A percentile compares a stretch with the other conserved stretches of the same genome.
Evolutionary conservation across 2,113 vertebrate species (phyloP).

Genomic region (Oncorhynchus mykiss): DNA sequence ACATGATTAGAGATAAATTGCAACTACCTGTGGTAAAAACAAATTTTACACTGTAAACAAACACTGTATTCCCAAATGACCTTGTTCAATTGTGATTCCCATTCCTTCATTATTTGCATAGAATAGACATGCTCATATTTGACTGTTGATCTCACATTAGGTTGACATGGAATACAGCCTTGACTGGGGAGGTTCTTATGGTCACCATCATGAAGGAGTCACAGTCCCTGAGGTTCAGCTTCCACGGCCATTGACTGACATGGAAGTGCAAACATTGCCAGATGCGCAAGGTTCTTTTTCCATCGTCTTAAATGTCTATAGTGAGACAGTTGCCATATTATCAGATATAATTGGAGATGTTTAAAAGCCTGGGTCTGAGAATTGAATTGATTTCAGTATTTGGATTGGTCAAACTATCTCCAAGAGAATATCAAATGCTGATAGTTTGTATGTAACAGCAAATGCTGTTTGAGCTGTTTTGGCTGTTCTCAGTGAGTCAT

Average conservation of each 20-base stretch:
- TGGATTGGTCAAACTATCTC: no score
- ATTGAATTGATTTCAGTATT: no score
- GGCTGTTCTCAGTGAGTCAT: not conserved
- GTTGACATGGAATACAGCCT: not conserved
- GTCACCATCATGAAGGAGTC: not conserved
- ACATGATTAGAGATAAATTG: no score
- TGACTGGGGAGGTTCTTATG: not conserved
- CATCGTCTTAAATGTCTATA: not conserved
- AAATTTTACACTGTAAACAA: no score
- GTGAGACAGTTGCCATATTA: not conserved
- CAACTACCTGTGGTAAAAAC: no score
- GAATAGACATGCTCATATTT: not conserved
- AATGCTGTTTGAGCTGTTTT: no score
- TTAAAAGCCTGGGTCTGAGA: not conserved
- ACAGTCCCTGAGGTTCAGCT: not conserved
- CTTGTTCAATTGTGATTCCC: not conserved
- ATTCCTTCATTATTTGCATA: not conserved
- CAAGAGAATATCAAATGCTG: no score
- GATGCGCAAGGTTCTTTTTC: not conserved
- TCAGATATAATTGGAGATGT: constrained; percentile 1
- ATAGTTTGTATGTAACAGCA: no score
- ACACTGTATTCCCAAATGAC: no score
- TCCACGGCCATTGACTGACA: constrained; percentile 1
- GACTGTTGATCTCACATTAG: constrained; percentile 1
- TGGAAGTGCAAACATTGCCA: constrained; percentile 1